phyloP scores from a whole-genome alignment of 2,113 vertebrate species.

The Arenaria interpres region DNA sequence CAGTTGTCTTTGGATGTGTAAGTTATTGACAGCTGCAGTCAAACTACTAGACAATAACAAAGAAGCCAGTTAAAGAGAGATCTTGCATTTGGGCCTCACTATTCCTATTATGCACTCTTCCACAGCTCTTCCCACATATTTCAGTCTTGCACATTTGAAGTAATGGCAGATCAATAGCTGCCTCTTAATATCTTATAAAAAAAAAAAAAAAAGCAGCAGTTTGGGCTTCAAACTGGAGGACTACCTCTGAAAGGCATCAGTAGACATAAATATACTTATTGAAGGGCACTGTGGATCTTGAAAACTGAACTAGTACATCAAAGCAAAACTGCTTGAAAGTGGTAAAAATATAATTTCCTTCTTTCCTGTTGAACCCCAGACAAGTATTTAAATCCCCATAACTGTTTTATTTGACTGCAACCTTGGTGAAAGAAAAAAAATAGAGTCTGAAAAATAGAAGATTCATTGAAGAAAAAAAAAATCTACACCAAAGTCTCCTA shows the following conservation, averaged over 20 bases:
- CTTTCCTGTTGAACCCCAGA: background rate
- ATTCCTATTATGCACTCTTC: slow-evolving; percentile 31
- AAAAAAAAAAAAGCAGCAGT: background rate
- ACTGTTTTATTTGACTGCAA: slow-evolving; percentile 1
- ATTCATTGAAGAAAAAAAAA: background rate
- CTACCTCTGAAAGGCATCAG: slow-evolving; percentile 54
- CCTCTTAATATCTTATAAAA: slow-evolving; percentile 24
- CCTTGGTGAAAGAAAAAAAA: background rate
- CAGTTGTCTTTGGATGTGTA: slow-evolving; percentile 63
- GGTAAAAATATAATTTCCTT: slow-evolving; percentile 43
- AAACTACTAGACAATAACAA: slow-evolving; percentile 58
- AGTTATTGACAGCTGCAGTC: slow-evolving; percentile 69
- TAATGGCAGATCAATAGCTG: slow-evolving; percentile 64
- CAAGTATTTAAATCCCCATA: slow-evolving; percentile 14
- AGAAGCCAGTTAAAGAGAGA: slow-evolving; percentile 53
- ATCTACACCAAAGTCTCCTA: background rate
- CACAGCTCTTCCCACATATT: slow-evolving; percentile 14
- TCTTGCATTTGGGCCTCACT: slow-evolving; percentile 28
- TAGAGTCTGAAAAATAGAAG: background rate
- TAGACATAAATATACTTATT: slow-evolving; percentile 57
- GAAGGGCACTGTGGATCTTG: slow-evolving; percentile 44
- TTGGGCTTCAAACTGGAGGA: slow-evolving; percentile 46
- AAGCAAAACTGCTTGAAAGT: slow-evolving; percentile 42
- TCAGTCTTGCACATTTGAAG: slow-evolving; percentile 33
- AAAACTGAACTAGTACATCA: slow-evolving; percentile 46